phyloP scores from a whole-genome alignment of 2,888 invertebrate genomes.

The Brenthis hecate region DNA sequence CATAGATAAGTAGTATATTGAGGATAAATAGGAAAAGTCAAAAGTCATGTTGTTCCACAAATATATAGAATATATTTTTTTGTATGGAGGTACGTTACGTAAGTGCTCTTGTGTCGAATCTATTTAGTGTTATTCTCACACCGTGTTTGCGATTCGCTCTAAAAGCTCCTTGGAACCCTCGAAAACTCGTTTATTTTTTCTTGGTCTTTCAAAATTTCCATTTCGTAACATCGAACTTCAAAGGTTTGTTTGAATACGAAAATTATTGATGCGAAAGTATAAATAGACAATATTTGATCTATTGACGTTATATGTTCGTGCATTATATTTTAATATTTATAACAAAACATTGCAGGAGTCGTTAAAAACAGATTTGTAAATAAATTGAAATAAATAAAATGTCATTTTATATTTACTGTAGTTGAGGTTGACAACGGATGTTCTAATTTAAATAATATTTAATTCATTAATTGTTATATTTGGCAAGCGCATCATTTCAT shows the following conservation, averaged over 20 bases:
- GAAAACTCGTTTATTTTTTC: slow-evolving; percentile 45
- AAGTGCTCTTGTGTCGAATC: slow-evolving; percentile 48
- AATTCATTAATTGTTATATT: no score
- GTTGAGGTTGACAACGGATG: no score
- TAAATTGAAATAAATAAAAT: no score
- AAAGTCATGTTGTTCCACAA: slow-evolving; percentile 13
- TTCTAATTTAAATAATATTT: no score
- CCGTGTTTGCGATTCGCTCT: slow-evolving; percentile 46
- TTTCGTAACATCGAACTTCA: slow-evolving; percentile 33
- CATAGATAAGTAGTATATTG: no score
- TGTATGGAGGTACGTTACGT: slow-evolving; percentile 42
- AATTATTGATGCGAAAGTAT: slow-evolving; percentile 12
- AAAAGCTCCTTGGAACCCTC: slow-evolving; percentile 47
- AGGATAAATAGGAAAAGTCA: slow-evolving; percentile 13
- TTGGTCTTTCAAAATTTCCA: slow-evolving; percentile 43
- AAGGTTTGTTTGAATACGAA: slow-evolving; percentile 13
- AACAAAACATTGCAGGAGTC: no score
- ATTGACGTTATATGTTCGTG: background rate
- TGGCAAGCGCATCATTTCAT: background rate
- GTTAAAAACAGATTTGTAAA: no score
- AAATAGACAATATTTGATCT: slow-evolving; percentile 8
- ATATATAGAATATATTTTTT: slow-evolving; percentile 30
- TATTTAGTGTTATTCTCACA: slow-evolving; percentile 50
- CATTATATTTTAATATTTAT: no score
- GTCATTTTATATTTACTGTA: no score